Evolutionary conservation across 2,113 vertebrate species (phyloP).

Genomic region (Oreocharis arfaki): DNA sequence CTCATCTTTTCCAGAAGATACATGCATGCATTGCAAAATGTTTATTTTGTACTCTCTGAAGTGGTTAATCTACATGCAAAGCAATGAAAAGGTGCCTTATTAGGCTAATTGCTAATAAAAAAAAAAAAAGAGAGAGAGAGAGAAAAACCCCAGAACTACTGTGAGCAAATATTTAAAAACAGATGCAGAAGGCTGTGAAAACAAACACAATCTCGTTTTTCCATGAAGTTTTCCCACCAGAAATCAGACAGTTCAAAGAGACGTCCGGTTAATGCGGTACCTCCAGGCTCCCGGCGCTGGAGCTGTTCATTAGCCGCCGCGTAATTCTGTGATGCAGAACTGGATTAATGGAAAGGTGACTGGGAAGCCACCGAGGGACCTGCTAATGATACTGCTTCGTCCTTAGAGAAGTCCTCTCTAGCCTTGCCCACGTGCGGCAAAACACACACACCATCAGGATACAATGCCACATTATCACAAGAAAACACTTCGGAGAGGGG

Average conservation of each 20-base stretch:
- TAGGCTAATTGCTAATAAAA: constrained; percentile 65
- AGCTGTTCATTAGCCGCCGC: constrained; percentile 57
- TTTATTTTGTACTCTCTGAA: constrained; percentile 68
- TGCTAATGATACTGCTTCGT: constrained; percentile 56
- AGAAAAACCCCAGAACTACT: neutral
- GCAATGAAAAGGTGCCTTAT: constrained; percentile 67
- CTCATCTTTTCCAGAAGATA: constrained; percentile 38
- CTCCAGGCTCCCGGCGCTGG: constrained; percentile 44
- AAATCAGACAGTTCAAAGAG: constrained; percentile 63
- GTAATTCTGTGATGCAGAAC: constrained; percentile 60
- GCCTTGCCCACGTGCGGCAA: constrained; percentile 37
- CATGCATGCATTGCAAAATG: constrained; percentile 31
- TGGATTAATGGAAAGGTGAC: constrained; percentile 69
- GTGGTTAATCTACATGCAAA: constrained; percentile 57
- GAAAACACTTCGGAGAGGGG: constrained; percentile 55
- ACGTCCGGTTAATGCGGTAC: constrained; percentile 60
- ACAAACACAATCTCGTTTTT: constrained; percentile 30
- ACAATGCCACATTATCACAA: constrained; percentile 14
- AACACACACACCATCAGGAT: constrained; percentile 41
- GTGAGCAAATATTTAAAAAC: constrained; percentile 63
- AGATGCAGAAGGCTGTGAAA: constrained; percentile 55
- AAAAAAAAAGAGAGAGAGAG: neutral
- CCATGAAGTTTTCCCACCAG: constrained; percentile 63
- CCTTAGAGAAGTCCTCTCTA: constrained; percentile 51
- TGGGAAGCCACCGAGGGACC: constrained; percentile 57